A percentile compares a stretch with the other conserved stretches of the same genome.
phyloP scores from a whole-genome alignment of 2,113 vertebrate species.

The Herpailurus yagouaroundi region DNA sequence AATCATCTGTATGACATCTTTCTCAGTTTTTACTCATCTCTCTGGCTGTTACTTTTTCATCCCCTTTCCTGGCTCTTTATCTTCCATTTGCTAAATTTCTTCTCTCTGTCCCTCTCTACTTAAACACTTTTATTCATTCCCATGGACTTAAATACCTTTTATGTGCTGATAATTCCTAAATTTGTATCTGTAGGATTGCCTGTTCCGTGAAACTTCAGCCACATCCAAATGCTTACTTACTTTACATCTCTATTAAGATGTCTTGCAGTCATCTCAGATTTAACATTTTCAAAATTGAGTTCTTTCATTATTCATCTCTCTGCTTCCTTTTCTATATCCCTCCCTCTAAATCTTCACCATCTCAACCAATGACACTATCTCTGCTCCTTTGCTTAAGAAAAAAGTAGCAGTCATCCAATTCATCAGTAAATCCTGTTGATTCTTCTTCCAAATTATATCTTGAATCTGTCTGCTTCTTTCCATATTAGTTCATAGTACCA shows the following conservation, averaged over 20 bases:
- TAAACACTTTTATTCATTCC: conserved; percentile 1
- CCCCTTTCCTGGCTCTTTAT: not conserved
- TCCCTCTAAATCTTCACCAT: not conserved
- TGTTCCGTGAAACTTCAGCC: not conserved
- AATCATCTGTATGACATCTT: not conserved
- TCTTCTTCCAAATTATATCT: not conserved
- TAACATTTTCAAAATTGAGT: conserved; percentile 26
- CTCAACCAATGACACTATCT: not conserved
- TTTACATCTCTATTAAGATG: not conserved
- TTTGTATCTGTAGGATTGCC: not conserved
- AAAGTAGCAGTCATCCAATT: not conserved
- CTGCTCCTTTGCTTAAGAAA: not conserved
- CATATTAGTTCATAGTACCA: not conserved
- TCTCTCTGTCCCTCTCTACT: not conserved
- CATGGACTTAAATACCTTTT: not conserved
- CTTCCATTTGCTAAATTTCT: not conserved
- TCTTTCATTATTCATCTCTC: not conserved
- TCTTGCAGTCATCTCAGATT: not conserved
- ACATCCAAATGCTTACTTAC: not conserved
- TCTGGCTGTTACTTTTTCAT: not conserved
- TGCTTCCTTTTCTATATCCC: not conserved
- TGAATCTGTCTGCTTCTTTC: not conserved
- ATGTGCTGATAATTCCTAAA: not conserved
- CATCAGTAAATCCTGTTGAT: not conserved
- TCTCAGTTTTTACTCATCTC: conserved; percentile 17